Conservation (phyloP, 2,888 invertebrate species). For the Dynastes grantii region DNA sequence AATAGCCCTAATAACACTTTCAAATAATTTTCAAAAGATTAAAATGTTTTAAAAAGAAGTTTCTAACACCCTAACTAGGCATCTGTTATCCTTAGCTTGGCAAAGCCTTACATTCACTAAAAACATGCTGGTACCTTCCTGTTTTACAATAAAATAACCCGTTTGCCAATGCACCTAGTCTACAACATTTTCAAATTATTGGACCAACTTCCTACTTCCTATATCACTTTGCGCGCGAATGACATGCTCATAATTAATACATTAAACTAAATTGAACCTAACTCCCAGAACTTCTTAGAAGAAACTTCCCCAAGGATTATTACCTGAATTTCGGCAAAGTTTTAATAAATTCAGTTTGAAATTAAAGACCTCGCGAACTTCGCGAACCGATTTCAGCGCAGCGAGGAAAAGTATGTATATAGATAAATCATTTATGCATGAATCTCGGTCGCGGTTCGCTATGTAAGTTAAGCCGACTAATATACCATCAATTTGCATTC, state of each 20-base stretch:
- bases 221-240: background rate
- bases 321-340: slow-evolving; percentile 22
- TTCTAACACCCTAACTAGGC: too few species aligned
- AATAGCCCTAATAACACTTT: too few species aligned
- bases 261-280: slow-evolving; percentile 17
- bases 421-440: background rate
- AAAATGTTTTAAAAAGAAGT: too few species aligned
- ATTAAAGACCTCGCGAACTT: slow-evolving; percentile 20
- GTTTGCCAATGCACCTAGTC: too few species aligned
- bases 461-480: too few species aligned
- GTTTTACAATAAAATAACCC: too few species aligned
- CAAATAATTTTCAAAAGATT: too few species aligned
- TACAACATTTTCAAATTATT: background rate
- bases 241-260: background rate
- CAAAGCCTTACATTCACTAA: too few species aligned
- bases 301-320: background rate
- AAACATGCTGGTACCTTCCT: too few species aligned
- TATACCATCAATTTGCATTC: too few species aligned
- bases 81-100: too few species aligned
- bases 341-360: slow-evolving; percentile 28
- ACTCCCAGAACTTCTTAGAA: background rate
- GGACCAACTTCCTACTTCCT: background rate
- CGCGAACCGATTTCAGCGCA: background rate
- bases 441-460: background rate
- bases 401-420: background rate